A percentile compares a stretch with the other conserved stretches of the same genome.
phyloP scores from a whole-genome alignment of 2,113 vertebrate genomes.

The Daphoenositta chrysoptera region DNA sequence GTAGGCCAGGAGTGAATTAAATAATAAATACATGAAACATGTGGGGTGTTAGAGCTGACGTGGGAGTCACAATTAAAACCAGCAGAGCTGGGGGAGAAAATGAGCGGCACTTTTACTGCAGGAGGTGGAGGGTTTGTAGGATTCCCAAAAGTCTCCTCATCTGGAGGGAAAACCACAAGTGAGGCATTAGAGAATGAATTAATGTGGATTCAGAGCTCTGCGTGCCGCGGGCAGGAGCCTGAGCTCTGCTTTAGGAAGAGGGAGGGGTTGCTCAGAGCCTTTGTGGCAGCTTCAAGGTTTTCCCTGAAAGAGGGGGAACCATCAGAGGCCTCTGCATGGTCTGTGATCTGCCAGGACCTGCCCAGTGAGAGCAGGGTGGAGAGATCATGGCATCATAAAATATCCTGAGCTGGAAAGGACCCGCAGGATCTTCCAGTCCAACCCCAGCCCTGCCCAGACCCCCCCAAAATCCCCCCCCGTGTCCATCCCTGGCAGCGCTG shows the following conservation, averaged over 20 bases:
- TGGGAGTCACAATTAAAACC: background rate
- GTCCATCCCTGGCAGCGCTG: background rate
- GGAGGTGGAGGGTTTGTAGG: background rate
- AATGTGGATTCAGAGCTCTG: background rate
- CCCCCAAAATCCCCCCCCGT: background rate
- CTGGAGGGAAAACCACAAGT: background rate
- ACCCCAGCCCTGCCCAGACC: background rate
- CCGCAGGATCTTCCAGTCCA: fast-evolving
- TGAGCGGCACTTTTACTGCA: background rate
- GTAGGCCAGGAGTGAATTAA: background rate
- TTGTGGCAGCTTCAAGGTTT: background rate
- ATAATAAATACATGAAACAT: background rate
- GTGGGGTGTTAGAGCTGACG: background rate
- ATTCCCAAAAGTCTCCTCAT: background rate
- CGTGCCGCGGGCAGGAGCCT: background rate
- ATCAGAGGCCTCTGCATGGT: fast-evolving
- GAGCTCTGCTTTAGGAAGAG: background rate
- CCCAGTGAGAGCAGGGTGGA: background rate
- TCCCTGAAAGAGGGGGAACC: background rate
- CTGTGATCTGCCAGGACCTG: background rate
- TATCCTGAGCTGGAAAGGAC: background rate
- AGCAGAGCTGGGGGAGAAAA: background rate
- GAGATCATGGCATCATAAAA: background rate
- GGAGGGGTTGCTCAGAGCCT: background rate
- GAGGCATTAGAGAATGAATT: background rate